Percentiles rank a stretch among this genome's conserved stretches.
These are phyloP conservation scores for Philopotamus ludificatus DNA, from an alignment of 1,140 invertebrate genomes.

Conservation along the genomic window DNA sequence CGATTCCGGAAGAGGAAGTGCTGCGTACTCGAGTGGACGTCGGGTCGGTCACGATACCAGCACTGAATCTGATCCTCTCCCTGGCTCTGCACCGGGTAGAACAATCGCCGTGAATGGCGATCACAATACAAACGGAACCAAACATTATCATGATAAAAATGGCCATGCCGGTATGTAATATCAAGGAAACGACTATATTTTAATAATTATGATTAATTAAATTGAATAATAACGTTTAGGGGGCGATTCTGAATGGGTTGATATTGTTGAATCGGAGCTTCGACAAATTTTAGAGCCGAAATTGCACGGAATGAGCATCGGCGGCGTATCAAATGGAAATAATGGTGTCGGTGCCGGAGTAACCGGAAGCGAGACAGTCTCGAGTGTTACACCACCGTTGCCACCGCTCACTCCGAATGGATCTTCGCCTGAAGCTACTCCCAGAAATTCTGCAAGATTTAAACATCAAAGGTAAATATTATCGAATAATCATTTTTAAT, in stretches of 20 bases:
- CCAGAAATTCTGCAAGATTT: slow-evolving; percentile 50
- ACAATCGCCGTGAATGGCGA: slow-evolving; percentile 31
- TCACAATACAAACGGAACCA: slow-evolving; percentile 24
- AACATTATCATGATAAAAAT: slow-evolving; percentile 41
- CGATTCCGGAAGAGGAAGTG: slow-evolving; percentile 73
- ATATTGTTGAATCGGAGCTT: slow-evolving; percentile 77
- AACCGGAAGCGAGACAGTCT: slow-evolving; percentile 65
- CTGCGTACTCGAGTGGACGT: slow-evolving; percentile 71
- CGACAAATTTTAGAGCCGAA: slow-evolving; percentile 74
- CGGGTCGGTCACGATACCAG: slow-evolving; percentile 54
- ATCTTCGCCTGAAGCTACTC: slow-evolving; percentile 53
- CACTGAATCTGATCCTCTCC: slow-evolving; percentile 53
- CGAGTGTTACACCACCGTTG: slow-evolving; percentile 72
- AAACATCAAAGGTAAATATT: slow-evolving; percentile 52
- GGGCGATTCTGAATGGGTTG: slow-evolving; percentile 79
- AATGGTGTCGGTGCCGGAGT: slow-evolving; percentile 53
- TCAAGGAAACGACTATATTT: background rate
- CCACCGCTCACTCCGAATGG: slow-evolving; percentile 70
- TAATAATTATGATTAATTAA: background rate
- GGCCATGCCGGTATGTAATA: slow-evolving; percentile 44
- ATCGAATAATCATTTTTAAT: background rate
- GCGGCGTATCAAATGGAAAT: slow-evolving; percentile 23
- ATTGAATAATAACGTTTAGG: slow-evolving; percentile 45
- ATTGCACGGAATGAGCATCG: slow-evolving; percentile 56
- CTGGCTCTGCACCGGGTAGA: slow-evolving; percentile 14